Base-by-base conservation (phyloP, 2,113 vertebrate genomes). In the Rallus limicola region DNA sequence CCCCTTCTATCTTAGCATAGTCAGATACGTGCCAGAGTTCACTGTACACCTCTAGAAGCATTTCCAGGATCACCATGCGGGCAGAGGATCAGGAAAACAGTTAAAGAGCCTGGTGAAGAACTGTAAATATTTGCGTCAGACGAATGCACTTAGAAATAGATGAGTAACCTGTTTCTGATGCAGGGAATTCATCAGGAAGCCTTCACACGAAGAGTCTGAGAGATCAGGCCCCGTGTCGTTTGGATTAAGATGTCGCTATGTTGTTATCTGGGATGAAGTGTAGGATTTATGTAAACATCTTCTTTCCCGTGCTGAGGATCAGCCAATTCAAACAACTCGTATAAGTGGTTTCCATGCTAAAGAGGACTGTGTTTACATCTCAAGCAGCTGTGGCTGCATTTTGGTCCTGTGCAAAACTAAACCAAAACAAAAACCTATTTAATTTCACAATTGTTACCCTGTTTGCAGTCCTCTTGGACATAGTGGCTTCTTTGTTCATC, bases 111-210 rank as follows among this genome's bases (percentile, higher is more conserved):
- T 16, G 6, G 9, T 52, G 33, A 86, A 86, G 63, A 86, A n/a
- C 31, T 90, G 56, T 88, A 72, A 86, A 88, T 82, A 82, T 76
- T 94, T 93, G 17, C 52, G 80, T 90, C 46, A 88, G 78, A 64
- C 0, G 3, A 74, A 71, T 60, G 60, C 56, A 36, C 29, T 60
- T 88, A 33, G 59, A 87, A 77, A 70, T 59, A 75, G 58, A 68
- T 52, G 34, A 77, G 24, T 38, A 79, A 70, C 52, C 29, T 71
- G 71, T 64, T 95, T 86, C 34, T 78, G 38, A 63, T 2, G 0
- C 16, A 31, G 29, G 4, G 52, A 88, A 71, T 90, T 93, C 34
- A 60, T 67, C 25, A 81, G 48, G 40, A 83, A 74, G n/a, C 48
- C 68, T 83, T 86, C 72, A 52, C 34, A 71, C 11, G 26, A 76